A percentile compares a stretch with the other conserved stretches of the same genome.
Conservation (phyloP, 1,140 invertebrate species). For the Belonocnema kinseyi region DNA sequence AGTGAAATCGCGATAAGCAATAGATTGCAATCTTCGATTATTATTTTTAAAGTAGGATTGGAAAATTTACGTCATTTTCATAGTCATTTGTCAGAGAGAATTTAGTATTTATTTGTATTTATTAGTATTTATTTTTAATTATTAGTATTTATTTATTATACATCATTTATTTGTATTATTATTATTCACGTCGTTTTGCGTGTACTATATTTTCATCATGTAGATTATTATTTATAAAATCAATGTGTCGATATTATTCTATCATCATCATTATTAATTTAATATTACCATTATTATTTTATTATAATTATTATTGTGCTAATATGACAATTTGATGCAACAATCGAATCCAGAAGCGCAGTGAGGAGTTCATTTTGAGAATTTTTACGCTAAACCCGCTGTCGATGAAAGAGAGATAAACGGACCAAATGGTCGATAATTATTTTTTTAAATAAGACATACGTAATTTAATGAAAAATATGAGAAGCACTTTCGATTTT, state of each 20-base stretch:
- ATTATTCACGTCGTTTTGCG: conserved; percentile 24
- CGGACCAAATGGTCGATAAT: background rate
- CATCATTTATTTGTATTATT: no score
- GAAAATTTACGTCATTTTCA: no score
- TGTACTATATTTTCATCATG: conserved; percentile 35
- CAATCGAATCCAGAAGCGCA: conserved; percentile 47
- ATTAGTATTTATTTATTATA: background rate
- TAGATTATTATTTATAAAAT: background rate
- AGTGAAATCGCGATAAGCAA: conserved; percentile 7
- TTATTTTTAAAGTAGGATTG: background rate
- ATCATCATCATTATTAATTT: background rate
- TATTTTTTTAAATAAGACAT: conserved; percentile 25
- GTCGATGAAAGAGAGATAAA: background rate
- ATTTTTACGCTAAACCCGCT: conserved; percentile 26
- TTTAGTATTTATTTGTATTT: conserved; percentile 33
- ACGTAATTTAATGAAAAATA: conserved; percentile 27
- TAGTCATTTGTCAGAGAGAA: no score
- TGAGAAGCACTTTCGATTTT: background rate
- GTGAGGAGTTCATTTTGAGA: conserved; percentile 29
- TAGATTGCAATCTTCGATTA: conserved; percentile 17
- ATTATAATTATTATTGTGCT: conserved; percentile 54
- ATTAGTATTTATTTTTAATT: conserved; percentile 29
- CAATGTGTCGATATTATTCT: no score
- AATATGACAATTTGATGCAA: conserved; percentile 69
- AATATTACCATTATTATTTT: background rate